Evolutionary conservation across 2,797 vertebrate species (phyloP), one percentile per base, ranked within the genome.

Genomic region (Heterohyrax brucei): DNA sequence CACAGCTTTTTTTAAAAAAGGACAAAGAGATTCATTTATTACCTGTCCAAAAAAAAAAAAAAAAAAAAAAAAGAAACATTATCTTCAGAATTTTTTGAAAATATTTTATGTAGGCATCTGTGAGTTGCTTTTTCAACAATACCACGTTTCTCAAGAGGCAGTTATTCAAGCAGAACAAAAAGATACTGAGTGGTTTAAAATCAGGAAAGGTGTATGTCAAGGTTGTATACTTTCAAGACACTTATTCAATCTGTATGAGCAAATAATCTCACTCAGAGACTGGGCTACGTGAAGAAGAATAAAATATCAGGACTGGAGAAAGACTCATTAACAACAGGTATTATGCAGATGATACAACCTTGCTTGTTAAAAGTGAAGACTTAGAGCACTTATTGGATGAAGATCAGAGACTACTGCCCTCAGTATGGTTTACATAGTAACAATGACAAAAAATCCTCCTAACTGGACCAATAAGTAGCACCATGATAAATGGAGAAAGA

Each of bases 41-140:
- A 39, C 39, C 39, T 39, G 39, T 39, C 39, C 39, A 39, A 39
- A 39, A 39, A 39, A 39, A 39, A 39, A 39, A 39, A 39, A 39
- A 39, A 39, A 39, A 39, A 39, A 39, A 39, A 39, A 39, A 39
- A 39, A 39, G 39, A 39, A 39, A 39, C 39, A 39, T 39, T 39
- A 39, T 39, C 39, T 39, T 39, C 39, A 39, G 18, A 84, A 26
- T 68, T 68, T 89, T 48, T 80, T 39, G 3, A 93, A 93, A 96
- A 87, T 75, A 30, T 26, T 50, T 86, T 70, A 68, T 62, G 30
- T 78, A 75, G 90, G 95, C 24, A 44, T 26, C 9, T 70, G 3
- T 46, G 33, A 75, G 21, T 82, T 88, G 68, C 0, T 61, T 83
- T 85, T 24, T 85, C 8, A 33, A 56, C 53, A 56, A 56, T 16